Evolutionary conservation across 2,797 vertebrate species (phyloP), one percentile per base, ranked within the genome.

Genomic region (Microctenopoma steveboyesi): DNA sequence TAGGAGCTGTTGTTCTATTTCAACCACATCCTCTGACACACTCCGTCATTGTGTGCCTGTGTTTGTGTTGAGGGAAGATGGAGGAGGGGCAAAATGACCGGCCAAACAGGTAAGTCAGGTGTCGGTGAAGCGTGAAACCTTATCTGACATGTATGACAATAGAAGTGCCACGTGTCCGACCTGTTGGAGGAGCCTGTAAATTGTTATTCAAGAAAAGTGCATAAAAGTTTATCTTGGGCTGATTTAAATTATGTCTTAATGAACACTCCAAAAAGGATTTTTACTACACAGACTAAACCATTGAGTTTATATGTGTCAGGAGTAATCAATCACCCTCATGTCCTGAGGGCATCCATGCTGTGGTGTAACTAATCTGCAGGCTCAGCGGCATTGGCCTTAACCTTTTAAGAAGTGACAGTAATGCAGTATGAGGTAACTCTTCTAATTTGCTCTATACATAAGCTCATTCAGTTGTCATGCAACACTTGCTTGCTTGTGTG

Each of bases 41-140:
- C 74, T 68, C 55, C 58, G 54, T 67, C 86, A 79, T 59, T 69
- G 57, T 67, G 46, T 68, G 69, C 33, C 15, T 71, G 70, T 57
- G 62, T 82, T 64, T 74, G 71, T 43, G 35, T 57, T 6, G 12
- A 43, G 52, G 61, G 58, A n/a, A 15, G 40, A 35, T 49, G 43
- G 18, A 35, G 33, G 51, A 52, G 60, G 80, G 74, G 77, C 50
- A 52, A 37, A 60, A 71, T 43, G 84, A 89, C 89, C 88, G 82
- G 86, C 74, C 79, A 85, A 92, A 92, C 91, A 93, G 88, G 92
- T 93, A 88, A 90, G 85, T 91, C 89, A 71, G 88, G 90, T 89
- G 88, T 86, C 47, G 8, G 67, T 35, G 56, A 74, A 76, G 86
- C 18, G 10, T 79, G 84, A 92, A 91, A 92, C 83, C 53, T 18